Evolutionary conservation across 2,113 vertebrate genomes (phyloP), one percentile per base, ranked within the genome.

Genomic region (Eurystomus gularis): DNA sequence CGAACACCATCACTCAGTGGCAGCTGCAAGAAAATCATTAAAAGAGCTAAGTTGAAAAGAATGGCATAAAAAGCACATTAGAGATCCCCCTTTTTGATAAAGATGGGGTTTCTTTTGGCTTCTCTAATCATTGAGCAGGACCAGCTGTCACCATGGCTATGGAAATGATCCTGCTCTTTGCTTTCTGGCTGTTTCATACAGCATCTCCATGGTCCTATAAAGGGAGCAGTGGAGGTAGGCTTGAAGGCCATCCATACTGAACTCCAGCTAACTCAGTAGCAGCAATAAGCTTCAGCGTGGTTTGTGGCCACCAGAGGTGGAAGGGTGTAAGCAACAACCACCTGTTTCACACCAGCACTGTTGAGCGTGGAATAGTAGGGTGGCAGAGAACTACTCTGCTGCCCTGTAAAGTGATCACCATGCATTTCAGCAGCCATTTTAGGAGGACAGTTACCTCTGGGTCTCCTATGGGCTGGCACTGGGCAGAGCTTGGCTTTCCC

Each of bases 1-100:
- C 57, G 82, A 94, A 72, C 51, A 85, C 15, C 20, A 71, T 71
- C 66, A 81, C 42, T 86, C 72, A 88, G 55, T 54, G 93, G 46
- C 83, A 86, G 71, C 73, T 90, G 76, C 75, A 72, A 68, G 82
- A 72, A 91, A 86, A 83, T 62, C 14, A 81, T 90, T 94, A 52
- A 42, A 88, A 49, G 66, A 85, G 24, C 29, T 77, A 61, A 90
- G 82, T 20, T 61, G 76, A 37, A 76, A 70, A 70, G 51, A 83
- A 51, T 66, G 5, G 35, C 52, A 80, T 61, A 35, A 71, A 72
- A 94, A 76, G 10, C 70, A 60, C 70, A 57, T 42, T 88, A 91
- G 49, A 94, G 23, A 78, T 48, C 46, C n/a, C 16, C 9, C 17
- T 61, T 95, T 91, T 65, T 37, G 48, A 20, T 58, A 81, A 86